Base-by-base conservation (phyloP, 2,113 vertebrate species). In the Cyprinus carpio region DNA sequence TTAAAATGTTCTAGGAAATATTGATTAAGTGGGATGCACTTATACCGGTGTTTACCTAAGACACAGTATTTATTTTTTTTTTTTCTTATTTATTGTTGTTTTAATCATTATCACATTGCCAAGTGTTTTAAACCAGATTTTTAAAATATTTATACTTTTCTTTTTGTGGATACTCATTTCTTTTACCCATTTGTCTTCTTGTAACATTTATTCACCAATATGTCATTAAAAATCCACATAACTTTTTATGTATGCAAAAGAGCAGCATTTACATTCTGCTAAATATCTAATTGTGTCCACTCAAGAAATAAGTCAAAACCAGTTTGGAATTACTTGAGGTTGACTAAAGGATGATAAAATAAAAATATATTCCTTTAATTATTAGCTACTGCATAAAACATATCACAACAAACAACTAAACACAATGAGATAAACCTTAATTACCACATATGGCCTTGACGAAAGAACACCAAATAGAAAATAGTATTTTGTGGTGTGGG, bases 371-470 rank as follows among this genome's bases (percentile, higher is more conserved):
- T 43, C 4, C 37, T 43, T 64, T 4, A 46, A 11, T 46, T 81
- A 31, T 34, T 2, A n/a, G 5, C 40, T 27, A 81, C 46, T 18
- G 40, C 77, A 1, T 31, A 49, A 49, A 18, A 67, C 12, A 82
- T 10, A n/a, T n/a, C n/a, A 18, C 13, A 8, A 34, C 62, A 82
- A 40, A 49, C 27, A 27, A 15, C 34, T 29, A 51, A 25, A 56
- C 65, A 82, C 67, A 72, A 40, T 18, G 6, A 27, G 43, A 82
- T 72, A 40, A 82, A 65, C 80, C 69, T 69, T 27, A 82, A 54
- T 56, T 27, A n/a, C 56, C n/a, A n/a, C 49, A 37, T 10, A 49
- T 71, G 65, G 23, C 65, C 67, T 58, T 82, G 49, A 4, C 20
- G 29, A 34, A 31, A 31, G 10, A 81, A 81, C 43, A 23, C 40